These are phyloP conservation scores for Brachionus paranguensis DNA, from an alignment of 1,140 invertebrate species.

Conservation along the genomic window DNA sequence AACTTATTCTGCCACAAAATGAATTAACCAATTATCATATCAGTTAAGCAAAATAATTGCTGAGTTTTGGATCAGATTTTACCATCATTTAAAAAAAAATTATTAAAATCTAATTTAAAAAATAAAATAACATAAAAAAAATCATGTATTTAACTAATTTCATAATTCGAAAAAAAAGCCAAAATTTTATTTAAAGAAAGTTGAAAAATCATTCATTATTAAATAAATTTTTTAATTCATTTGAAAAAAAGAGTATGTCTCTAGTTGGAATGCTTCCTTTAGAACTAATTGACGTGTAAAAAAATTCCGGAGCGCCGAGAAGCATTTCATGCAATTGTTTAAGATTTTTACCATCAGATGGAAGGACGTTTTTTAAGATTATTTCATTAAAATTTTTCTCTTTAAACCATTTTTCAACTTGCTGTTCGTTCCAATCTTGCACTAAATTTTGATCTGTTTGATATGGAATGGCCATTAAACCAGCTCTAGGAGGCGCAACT, in stretches of 20 bases:
- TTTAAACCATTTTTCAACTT: conserved; percentile 18
- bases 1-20: too few species aligned
- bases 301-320: conserved; percentile 41
- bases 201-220: background rate
- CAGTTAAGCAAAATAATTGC: too few species aligned
- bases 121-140: too few species aligned
- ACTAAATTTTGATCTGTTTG: background rate
- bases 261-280: background rate
- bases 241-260: background rate
- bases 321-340: conserved; percentile 39
- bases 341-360: conserved; percentile 39
- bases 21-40: too few species aligned
- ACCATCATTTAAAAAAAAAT: too few species aligned
- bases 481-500: background rate
- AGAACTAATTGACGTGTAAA: conserved; percentile 31
- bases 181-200: too few species aligned
- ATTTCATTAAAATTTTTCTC: conserved; percentile 1
- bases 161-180: too few species aligned
- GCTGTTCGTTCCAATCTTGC: background rate
- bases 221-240: background rate
- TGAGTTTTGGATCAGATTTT: too few species aligned
- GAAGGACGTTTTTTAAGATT: background rate
- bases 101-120: too few species aligned
- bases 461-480: background rate
- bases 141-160: too few species aligned